Conservation (phyloP, 1,140 invertebrate genomes). For the Epicauta chinensis region DNA sequence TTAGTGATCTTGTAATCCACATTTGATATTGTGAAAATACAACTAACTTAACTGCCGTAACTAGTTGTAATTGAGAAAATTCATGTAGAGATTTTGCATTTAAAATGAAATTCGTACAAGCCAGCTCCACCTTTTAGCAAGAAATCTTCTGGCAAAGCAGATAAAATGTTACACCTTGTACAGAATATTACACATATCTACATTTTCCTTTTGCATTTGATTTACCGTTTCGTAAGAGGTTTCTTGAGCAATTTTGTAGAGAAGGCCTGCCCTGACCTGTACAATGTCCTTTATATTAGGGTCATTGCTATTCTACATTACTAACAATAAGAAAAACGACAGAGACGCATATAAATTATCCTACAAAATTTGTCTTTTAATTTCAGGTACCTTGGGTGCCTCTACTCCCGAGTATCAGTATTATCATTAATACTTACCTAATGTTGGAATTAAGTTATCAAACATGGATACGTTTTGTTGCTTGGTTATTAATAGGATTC, state of each 20-base stretch:
- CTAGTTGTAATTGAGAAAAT: no score
- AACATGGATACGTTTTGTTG: slow-evolving; percentile 79
- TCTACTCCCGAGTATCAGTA: slow-evolving; percentile 72
- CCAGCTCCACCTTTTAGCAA: no score
- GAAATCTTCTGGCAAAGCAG: no score
- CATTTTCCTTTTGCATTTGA: no score
- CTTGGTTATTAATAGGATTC: slow-evolving; percentile 65
- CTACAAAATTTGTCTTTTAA: background rate
- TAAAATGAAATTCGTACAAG: no score
- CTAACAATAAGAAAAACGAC: background rate
- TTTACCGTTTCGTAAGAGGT: background rate
- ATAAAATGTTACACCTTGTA: slow-evolving; percentile 53
- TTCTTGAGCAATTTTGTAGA: background rate
- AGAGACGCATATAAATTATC: background rate
- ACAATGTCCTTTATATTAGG: no score
- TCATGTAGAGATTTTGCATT: no score
- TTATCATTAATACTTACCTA: slow-evolving; percentile 80
- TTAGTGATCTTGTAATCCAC: no score
- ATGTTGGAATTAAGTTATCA: slow-evolving; percentile 78
- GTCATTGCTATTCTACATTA: no score
- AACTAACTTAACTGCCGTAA: no score
- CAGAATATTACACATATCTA: slow-evolving; percentile 60
- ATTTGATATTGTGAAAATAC: no score
- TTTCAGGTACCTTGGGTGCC: slow-evolving; percentile 78
- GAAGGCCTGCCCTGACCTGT: no score